Evolutionary conservation across 1,140 invertebrate species (phyloP), one percentile per base, ranked within the genome.

Genomic region (Zaprionus ghesquierei): DNA sequence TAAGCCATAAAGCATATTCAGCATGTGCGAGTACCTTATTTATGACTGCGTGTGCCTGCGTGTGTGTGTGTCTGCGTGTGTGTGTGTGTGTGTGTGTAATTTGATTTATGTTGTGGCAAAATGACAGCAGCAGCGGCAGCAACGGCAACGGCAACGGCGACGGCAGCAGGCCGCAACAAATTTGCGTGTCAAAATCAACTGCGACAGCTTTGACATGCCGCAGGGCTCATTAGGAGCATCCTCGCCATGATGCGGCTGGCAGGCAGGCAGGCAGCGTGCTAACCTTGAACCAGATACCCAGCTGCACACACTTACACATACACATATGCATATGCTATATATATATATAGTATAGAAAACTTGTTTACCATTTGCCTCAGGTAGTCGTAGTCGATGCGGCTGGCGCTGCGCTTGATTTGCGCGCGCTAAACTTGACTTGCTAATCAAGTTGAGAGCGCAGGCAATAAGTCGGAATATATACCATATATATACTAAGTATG

Each of bases 121-220:
- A 50, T 77, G 58, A 61, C 68, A 70, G 12, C 27, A 50, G 41
- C 33, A 55, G 18, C 31, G n/a, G 50, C 12, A 35, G 23, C 51
- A 50, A 18, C 5, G 18, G 22, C 29, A 50, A 23, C 51, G 56
- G 23, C 50, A 59, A 18, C 41, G 63, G 61, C 75, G 78, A 55
- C 75, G 71, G 58, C 33, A 58, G 8, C 27, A 50, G 27, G 27
- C 35, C n/a, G 51, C 13, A 38, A 68, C 59, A 69, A 78, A 86
- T 86, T 86, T 86, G 78, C 75, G 80, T 86, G 71, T 86, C 81
- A 75, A 77, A 86, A 81, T 86, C 81, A 86, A 86, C 72, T 81
- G 82, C 75, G 82, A 87, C 81, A 79, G 82, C 70, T 86, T 81
- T 87, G 82, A 87, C 82, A 86, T 60, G 58, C 73, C 79, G 81